These are phyloP conservation scores for Agrenia bidenticulata DNA, from an alignment of 2,888 invertebrate species.

Conservation along the genomic window DNA sequence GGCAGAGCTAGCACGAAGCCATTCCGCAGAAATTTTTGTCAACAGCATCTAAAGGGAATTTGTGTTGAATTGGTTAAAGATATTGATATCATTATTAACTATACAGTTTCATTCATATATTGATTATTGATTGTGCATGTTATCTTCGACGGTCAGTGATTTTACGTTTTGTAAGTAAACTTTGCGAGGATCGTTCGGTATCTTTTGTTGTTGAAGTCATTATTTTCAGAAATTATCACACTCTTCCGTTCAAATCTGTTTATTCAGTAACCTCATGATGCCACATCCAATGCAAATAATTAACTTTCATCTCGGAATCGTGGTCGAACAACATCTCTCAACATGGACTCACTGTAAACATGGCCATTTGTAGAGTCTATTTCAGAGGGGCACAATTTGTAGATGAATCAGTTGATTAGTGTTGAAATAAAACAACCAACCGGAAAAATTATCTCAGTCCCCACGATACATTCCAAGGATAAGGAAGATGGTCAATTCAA, in stretches of 20 bases:
- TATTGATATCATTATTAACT: conserved; percentile 6
- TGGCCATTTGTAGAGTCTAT: conserved; percentile 14
- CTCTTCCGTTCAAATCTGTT: background rate
- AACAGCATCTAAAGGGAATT: background rate
- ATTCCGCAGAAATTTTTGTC: conserved; percentile 26
- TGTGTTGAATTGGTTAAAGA: conserved; percentile 9
- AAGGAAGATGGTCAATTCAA: too few species aligned
- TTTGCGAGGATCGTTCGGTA: conserved; percentile 22
- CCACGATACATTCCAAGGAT: too few species aligned
- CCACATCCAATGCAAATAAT: conserved; percentile 7
- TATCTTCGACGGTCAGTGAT: conserved; percentile 18
- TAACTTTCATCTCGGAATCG: background rate
- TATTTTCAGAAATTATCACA: conserved; percentile 14
- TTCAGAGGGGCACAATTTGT: conserved; percentile 17
- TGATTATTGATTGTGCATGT: conserved; percentile 17
- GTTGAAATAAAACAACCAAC: conserved; percentile 20
- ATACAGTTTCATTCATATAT: conserved; percentile 10
- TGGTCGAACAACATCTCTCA: conserved; percentile 7
- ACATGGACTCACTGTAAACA: conserved; percentile 10
- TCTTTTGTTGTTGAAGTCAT: conserved; percentile 4
- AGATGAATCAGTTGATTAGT: conserved; percentile 19
- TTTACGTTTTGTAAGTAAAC: conserved; percentile 24
- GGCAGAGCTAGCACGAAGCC: conserved; percentile 25
- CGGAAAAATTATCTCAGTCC: background rate
- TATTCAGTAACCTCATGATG: conserved; percentile 8